These are phyloP conservation scores for Myotis yumanensis DNA, from an alignment of 2,113 vertebrate species.

Conservation along the genomic window DNA sequence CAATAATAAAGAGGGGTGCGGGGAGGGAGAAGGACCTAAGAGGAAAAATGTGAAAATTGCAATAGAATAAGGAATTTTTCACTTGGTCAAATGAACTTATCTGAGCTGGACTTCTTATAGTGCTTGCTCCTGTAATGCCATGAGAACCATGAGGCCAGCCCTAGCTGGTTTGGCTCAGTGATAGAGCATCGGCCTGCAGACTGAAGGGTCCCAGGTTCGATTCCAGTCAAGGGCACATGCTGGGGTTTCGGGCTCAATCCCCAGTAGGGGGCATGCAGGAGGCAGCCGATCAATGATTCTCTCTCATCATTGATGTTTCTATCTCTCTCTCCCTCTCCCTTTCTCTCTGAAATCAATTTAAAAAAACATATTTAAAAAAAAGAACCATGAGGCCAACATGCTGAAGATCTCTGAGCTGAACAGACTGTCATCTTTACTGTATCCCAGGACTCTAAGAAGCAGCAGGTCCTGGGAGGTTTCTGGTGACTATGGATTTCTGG, in stretches of 20 bases:
- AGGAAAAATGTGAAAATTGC: slow-evolving; percentile 29
- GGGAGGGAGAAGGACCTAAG: background rate
- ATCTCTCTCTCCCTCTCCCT: too few species aligned
- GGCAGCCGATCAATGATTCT: too few species aligned
- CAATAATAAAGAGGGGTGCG: background rate
- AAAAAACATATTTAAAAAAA: too few species aligned
- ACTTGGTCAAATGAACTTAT: background rate
- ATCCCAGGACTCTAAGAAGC: background rate
- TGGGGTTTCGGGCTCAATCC: too few species aligned
- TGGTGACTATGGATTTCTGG: background rate
- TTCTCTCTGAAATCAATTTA: too few species aligned
- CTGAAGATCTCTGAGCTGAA: background rate
- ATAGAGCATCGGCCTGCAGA: too few species aligned
- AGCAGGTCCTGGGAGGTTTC: background rate
- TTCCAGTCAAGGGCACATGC: too few species aligned
- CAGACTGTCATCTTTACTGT: background rate
- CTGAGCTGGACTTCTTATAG: background rate
- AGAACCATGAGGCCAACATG: background rate
- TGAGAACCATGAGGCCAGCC: background rate
- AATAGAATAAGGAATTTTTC: background rate
- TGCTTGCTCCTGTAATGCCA: background rate
- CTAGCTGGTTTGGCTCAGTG: too few species aligned
- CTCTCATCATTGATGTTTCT: too few species aligned
- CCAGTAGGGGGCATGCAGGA: too few species aligned
- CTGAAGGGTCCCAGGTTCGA: too few species aligned